Evolutionary conservation across 2,888 invertebrate species (phyloP), one percentile per base, ranked within the genome.

Genomic region (Saturnia japonica): DNA sequence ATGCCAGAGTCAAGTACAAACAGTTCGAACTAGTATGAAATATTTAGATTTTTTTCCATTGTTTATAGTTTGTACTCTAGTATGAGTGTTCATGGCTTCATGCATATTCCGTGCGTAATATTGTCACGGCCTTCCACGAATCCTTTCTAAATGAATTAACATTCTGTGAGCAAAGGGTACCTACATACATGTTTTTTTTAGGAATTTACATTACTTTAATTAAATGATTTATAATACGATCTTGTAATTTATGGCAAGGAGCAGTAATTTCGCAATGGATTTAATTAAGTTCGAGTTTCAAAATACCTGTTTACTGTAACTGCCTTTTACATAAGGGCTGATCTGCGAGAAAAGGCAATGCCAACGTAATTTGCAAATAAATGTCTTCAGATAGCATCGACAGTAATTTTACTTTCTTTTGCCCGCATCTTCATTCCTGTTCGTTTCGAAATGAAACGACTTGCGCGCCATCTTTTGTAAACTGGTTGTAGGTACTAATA

Each of bases 1-100:
- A 91, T 88, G 86, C 85, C 73, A 82, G 73, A 74, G 78, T 81
- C 80, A 81, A 85, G 81, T 70, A 47, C 66, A 70, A 70, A 43
- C 42, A 19, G 42, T 40, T 54, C 67, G 51, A 19, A 22, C 51
- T 51, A 42, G 42, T 54, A 25, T 25, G 54, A 70, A 66, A 54
- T 54, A 54, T 42, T 66, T 70, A 19, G 64, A 42, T 64, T 22
- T 54, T 54, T 54, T 54, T 54, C 64, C 64, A 64, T 67, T 67
- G 43, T 70, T 25, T 66, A 40, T 64, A 40, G 22, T 54, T 40
- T 66, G 66, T 70, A 64, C 34, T 40, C 66, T 34, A 54, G 51
- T 28, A 54, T 70, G 42, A 19, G n/a, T 66, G 66, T 70, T 42
- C 51, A 25, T 67, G n/a, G 51, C 51, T 70, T 42, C 51, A 25